Evolutionary conservation across 2,113 vertebrate genomes (phyloP).

Genomic region (Elephas maximus): DNA sequence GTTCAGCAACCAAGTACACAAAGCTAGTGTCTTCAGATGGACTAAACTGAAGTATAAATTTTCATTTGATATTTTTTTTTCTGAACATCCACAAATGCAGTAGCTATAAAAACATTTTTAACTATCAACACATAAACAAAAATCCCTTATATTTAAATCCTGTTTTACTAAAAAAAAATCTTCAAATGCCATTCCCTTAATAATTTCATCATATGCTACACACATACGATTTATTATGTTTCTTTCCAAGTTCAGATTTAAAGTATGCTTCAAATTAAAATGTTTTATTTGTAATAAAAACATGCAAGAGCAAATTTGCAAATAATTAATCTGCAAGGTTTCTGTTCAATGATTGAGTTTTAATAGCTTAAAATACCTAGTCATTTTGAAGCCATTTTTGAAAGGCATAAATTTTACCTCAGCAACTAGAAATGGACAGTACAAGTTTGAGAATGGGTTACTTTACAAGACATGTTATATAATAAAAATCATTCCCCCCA

Average conservation of each 20-base stretch:
- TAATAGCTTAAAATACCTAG: not conserved
- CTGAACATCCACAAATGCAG: conserved; percentile 9
- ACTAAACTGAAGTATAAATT: not conserved
- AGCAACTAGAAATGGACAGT: conserved; percentile 35
- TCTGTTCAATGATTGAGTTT: conserved; percentile 8
- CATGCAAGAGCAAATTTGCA: not conserved
- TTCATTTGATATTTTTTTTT: not conserved
- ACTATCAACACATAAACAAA: conserved; percentile 26
- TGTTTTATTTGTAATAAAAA: conserved; percentile 51
- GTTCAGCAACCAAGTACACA: conserved; percentile 10
- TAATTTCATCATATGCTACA: not conserved
- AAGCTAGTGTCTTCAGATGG: not conserved
- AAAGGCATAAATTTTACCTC: conserved; percentile 52
- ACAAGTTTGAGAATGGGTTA: conserved; percentile 1
- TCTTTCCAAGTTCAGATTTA: conserved; percentile 62
- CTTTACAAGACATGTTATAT: not conserved
- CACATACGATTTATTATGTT: not conserved
- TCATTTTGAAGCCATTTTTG: conserved; percentile 46
- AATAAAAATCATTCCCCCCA: conserved; percentile 3
- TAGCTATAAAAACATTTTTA: not conserved
- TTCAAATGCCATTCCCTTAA: conserved; percentile 28
- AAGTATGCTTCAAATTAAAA: conserved; percentile 56
- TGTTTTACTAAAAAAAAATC: conserved; percentile 13
- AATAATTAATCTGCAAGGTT: not conserved
- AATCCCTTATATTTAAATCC: not conserved